phyloP scores from a whole-genome alignment of 2,888 invertebrate species.

The Bhutanitis thaidina region DNA sequence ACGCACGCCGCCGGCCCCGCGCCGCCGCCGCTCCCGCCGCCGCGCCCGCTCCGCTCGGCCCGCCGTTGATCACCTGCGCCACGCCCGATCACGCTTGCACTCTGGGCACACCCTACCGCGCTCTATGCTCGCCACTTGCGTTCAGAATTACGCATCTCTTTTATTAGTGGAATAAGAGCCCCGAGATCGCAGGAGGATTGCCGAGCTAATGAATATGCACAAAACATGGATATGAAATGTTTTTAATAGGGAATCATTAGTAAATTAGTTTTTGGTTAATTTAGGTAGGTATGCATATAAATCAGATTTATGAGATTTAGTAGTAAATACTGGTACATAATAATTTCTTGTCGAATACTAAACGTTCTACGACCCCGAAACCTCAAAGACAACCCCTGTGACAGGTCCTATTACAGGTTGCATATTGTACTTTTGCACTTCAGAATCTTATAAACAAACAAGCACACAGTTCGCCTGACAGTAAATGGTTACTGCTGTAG shows the following conservation, averaged over 20 bases:
- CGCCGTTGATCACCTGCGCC: conserved; percentile 68
- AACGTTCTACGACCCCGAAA: too few relatives aligned
- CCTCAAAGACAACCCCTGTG: too few relatives aligned
- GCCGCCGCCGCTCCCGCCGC: conserved; percentile 34
- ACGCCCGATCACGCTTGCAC: not conserved
- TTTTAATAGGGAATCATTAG: not conserved
- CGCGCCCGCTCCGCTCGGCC: conserved; percentile 41
- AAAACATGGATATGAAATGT: not conserved
- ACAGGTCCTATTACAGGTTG: too few relatives aligned
- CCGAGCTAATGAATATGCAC: not conserved
- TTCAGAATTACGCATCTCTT: not conserved
- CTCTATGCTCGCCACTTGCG: not conserved
- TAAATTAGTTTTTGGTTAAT: too few relatives aligned
- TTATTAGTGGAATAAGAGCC: not conserved
- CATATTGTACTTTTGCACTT: too few relatives aligned
- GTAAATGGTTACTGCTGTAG: too few relatives aligned
- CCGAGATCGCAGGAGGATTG: not conserved
- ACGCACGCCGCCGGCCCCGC: conserved; percentile 59
- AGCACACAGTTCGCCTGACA: too few relatives aligned
- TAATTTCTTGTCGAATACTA: too few relatives aligned
- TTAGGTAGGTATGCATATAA: too few relatives aligned
- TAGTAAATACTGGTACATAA: too few relatives aligned
- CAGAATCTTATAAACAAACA: too few relatives aligned
- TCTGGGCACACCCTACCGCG: not conserved
- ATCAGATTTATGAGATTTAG: too few relatives aligned